phyloP scores from a whole-genome alignment of 2,113 vertebrate genomes.

The Pomatostomus ruficeps region DNA sequence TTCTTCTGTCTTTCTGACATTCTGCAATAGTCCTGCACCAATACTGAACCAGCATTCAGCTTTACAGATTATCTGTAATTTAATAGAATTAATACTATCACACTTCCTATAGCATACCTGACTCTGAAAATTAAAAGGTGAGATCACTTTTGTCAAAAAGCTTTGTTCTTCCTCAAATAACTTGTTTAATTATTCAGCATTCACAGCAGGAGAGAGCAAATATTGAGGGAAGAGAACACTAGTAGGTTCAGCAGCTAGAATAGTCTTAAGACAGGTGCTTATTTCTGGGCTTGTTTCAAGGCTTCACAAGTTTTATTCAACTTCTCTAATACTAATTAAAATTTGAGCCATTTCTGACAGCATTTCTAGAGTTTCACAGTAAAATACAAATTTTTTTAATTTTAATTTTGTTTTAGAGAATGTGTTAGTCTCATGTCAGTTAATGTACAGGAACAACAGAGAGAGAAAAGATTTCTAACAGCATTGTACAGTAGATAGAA shows the following conservation, averaged over 20 bases:
- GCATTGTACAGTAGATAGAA: neutral
- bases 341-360: neutral
- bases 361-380: neutral
- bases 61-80: neutral
- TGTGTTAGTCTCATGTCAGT: neutral
- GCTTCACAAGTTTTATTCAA: neutral
- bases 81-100: neutral
- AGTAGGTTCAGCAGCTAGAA: neutral
- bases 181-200: constrained; percentile 46
- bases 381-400: neutral
- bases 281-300: neutral
- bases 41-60: neutral
- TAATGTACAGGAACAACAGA: neutral
- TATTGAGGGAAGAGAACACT: neutral
- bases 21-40: neutral
- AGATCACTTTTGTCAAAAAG: constrained; percentile 46
- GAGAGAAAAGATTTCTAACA: neutral
- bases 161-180: constrained; percentile 3
- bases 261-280: neutral
- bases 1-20: neutral
- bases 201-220: neutral
- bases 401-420: neutral
- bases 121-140: constrained; percentile 30
- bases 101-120: neutral
- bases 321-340: neutral